Percentiles rank a stretch among this genome's conserved stretches.
Conservation (phyloP, 2,113 vertebrate species). For the Mohoua ochrocephala region DNA sequence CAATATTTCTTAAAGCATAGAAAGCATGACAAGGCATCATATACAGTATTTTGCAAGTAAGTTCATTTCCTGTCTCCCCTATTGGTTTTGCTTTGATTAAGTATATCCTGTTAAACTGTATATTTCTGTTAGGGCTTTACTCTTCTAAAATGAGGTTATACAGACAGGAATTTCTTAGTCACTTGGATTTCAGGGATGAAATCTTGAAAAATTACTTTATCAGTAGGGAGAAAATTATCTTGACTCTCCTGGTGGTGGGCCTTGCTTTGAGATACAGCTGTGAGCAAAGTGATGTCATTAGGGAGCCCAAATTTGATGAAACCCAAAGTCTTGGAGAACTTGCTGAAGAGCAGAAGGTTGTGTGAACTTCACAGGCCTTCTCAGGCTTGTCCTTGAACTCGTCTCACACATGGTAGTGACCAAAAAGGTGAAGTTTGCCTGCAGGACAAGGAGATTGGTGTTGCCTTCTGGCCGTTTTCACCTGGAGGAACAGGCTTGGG, state of each 20-base stretch:
- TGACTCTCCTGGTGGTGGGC: background rate
- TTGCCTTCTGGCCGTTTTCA: background rate
- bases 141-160: constrained; percentile 56
- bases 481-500: background rate
- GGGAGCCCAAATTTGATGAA: background rate
- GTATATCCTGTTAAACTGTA: constrained; percentile 80
- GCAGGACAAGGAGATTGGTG: background rate
- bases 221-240: background rate
- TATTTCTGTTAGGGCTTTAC: constrained; percentile 74
- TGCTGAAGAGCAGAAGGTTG: background rate
- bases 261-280: background rate
- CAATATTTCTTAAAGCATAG: background rate
- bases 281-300: background rate
- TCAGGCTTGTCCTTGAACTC: background rate
- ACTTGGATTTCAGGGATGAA: background rate
- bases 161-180: background rate
- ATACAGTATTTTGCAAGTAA: constrained; percentile 73
- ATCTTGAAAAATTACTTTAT: background rate
- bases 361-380: background rate
- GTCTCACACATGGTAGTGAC: background rate
- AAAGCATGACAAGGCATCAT: constrained; percentile 28
- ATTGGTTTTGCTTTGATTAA: constrained; percentile 82
- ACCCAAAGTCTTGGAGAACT: background rate
- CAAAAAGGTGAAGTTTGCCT: background rate
- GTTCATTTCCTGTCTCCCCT: constrained; percentile 72